Evolutionary conservation across 1,140 invertebrate species (phyloP).

Genomic region (Diploscapter pachys): DNA sequence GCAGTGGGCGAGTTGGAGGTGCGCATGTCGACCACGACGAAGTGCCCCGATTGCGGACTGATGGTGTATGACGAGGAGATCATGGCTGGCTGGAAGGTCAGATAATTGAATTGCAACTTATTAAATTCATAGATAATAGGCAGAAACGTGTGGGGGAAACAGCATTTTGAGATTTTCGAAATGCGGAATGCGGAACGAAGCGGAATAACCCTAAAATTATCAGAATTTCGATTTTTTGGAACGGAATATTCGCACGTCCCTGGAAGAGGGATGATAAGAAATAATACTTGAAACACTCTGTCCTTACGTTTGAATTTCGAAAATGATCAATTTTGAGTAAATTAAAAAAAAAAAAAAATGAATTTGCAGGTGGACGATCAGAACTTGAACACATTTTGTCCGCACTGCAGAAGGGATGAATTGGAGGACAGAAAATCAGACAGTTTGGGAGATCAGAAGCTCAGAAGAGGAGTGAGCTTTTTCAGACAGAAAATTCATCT

Average conservation of each 20-base stretch:
- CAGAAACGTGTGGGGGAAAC: too few relatives aligned
- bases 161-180: too few relatives aligned
- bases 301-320: too few relatives aligned
- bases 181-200: too few relatives aligned
- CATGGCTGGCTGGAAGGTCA: slow-evolving; percentile 88
- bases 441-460: not conserved
- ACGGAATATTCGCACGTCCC: too few relatives aligned
- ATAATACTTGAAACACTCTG: too few relatives aligned
- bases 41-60: slow-evolving; percentile 82
- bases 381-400: slow-evolving; percentile 80
- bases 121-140: not conserved
- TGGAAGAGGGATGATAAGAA: too few relatives aligned
- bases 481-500: slow-evolving; percentile 6
- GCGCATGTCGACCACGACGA: slow-evolving; percentile 71
- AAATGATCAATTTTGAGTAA: too few relatives aligned
- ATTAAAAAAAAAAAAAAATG: too few relatives aligned
- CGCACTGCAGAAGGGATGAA: slow-evolving; percentile 39
- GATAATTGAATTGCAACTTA: not conserved
- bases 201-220: too few relatives aligned
- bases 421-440: not conserved
- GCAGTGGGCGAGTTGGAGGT: slow-evolving; percentile 55
- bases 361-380: slow-evolving; percentile 73
- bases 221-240: too few relatives aligned
- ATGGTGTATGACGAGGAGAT: slow-evolving; percentile 97
- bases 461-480: not conserved